Base-by-base conservation (phyloP, 2,888 invertebrate species). In the Brenthis ino region DNA sequence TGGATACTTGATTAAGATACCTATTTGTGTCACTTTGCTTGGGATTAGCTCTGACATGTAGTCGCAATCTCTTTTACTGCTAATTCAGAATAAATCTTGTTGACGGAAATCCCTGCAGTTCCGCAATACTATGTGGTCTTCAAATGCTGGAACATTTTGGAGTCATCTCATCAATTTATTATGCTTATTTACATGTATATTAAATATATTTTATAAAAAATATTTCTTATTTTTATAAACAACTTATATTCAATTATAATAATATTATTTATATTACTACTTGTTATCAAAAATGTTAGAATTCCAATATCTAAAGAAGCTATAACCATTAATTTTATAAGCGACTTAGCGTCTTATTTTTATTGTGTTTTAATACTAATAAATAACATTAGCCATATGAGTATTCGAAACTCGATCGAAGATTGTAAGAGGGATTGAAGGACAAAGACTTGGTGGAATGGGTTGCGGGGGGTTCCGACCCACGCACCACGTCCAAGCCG, bases 401-500 rank as follows among this genome's bases (percentile, higher is more conserved):
- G 84, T 85, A 89, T 89, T 88, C 85, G 85, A 85, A 91, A 89
- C 88, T 88, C 89, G 90, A 91, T 91, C 89, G 91, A 91, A 91
- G 89, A 90, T 88, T 87, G 85, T 88, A 84, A 87, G 87, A 89
- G 89, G 88, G 89, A 89, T 90, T 85, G 91, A 89, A 88, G 91
- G 89, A 89, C 89, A 89, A 89, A 88, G 89, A 84, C 84, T 84
- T 79, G 67, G 77, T 76, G 79, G 75, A 74, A 80, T 76, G 79
- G 77, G 80, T 73, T 77, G 77, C 74, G 79, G 81, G 77, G 82
- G 73, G 69, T 33, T 76, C 70, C 79, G 76, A 82, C 89, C 91
- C 89, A 91, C 92, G 91, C 90, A 91, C 91, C 89, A 91, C 91
- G 91, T 91, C 91, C 91, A 87, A 85, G 80, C 90, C 85, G 89